A percentile compares a stretch with the other conserved stretches of the same genome.
phyloP scores from a whole-genome alignment of 2,797 vertebrate genomes.

The Eutrigla gurnardus region DNA sequence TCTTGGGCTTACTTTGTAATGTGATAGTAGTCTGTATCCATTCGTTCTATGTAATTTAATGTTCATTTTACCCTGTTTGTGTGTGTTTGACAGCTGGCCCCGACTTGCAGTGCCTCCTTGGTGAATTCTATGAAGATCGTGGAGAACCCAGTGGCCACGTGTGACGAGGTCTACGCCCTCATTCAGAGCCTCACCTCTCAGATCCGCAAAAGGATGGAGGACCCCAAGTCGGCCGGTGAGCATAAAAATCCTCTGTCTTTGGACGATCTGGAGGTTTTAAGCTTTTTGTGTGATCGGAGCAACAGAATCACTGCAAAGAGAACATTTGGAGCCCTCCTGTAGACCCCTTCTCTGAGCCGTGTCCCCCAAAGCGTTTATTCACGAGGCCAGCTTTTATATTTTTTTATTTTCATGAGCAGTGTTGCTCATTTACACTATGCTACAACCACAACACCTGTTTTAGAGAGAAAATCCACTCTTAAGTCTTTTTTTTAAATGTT shows the following conservation, averaged over 20 bases:
- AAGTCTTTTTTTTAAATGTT: too few species aligned
- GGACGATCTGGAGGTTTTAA: neutral
- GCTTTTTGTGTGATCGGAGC: neutral
- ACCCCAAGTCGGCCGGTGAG: conserved; percentile 94
- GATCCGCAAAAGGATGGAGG: conserved; percentile 92
- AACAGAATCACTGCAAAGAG: neutral
- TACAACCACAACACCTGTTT: too few species aligned
- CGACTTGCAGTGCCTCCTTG: conserved; percentile 90
- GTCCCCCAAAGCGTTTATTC: too few species aligned
- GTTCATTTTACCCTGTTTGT: neutral
- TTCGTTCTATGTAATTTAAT: neutral
- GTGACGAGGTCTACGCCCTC: conserved; percentile 92
- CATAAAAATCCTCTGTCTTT: neutral
- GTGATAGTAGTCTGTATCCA: neutral
- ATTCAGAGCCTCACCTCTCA: conserved; percentile 96
- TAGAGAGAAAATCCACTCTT: too few species aligned
- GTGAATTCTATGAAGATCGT: conserved; percentile 94
- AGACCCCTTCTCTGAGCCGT: too few species aligned
- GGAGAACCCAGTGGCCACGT: conserved; percentile 93
- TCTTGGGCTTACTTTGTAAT: conserved; percentile 20
- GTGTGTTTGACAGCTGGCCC: conserved; percentile 87
- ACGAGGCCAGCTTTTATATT: too few species aligned
- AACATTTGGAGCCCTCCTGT: neutral
- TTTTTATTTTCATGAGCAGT: too few species aligned
- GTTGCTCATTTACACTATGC: too few species aligned